A percentile compares a stretch with the other conserved stretches of the same genome.
phyloP scores from a whole-genome alignment of 2,888 invertebrate genomes.

The Gonocerus acuteangulatus region DNA sequence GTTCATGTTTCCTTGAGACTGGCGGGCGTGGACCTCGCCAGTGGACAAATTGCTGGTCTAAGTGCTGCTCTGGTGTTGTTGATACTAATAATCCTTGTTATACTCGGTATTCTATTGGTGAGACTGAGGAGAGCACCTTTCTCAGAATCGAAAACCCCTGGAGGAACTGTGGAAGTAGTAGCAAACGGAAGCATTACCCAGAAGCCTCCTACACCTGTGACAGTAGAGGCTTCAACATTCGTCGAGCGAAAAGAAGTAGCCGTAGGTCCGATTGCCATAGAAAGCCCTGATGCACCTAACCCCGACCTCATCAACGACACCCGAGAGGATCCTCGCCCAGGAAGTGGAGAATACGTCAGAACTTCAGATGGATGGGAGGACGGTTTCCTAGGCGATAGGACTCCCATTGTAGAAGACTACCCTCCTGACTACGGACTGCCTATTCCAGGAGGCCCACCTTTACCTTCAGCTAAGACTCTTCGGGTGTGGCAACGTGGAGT shows the following conservation, averaged over 20 bases:
- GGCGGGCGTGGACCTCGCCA: slow-evolving; percentile 72
- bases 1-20: slow-evolving; percentile 69
- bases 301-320: slow-evolving; percentile 82
- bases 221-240: slow-evolving; percentile 31
- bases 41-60: slow-evolving; percentile 76
- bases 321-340: slow-evolving; percentile 54
- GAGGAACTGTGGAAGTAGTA: slow-evolving; percentile 61
- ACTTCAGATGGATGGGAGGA: slow-evolving; percentile 71
- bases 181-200: slow-evolving; percentile 43
- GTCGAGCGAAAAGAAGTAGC: slow-evolving; percentile 32
- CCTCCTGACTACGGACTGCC: slow-evolving; percentile 74
- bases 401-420: slow-evolving; percentile 65
- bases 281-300: slow-evolving; percentile 52
- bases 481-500: slow-evolving; percentile 83
- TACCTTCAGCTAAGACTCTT: slow-evolving; percentile 66
- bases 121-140: slow-evolving; percentile 59
- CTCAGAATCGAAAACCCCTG: slow-evolving; percentile 48
- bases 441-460: slow-evolving; percentile 45
- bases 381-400: slow-evolving; percentile 58
- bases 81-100: slow-evolving; percentile 63
- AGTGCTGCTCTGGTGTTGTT: slow-evolving; percentile 73
- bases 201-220: slow-evolving; percentile 30
- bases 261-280: slow-evolving; percentile 10
- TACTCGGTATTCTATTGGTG: slow-evolving; percentile 64
- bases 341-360: slow-evolving; percentile 71